Percentiles rank a stretch among this genome's conserved stretches.
phyloP scores from a whole-genome alignment of 2,113 vertebrate species.

The Ailuropoda melanoleuca region DNA sequence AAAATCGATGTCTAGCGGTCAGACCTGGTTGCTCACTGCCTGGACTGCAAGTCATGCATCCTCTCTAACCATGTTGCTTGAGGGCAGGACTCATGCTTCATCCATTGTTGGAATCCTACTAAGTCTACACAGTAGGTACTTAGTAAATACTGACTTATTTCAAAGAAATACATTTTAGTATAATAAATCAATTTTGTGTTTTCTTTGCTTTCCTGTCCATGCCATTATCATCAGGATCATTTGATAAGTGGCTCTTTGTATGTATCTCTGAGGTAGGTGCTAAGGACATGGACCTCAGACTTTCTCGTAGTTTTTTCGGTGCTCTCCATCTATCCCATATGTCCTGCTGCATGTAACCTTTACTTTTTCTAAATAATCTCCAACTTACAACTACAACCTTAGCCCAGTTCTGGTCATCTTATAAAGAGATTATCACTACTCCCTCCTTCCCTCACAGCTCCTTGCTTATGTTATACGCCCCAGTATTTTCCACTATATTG shows the following conservation, averaged over 20 bases:
- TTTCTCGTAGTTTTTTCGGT: neutral
- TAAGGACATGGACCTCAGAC: neutral
- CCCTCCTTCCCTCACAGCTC: neutral
- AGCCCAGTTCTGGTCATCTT: neutral
- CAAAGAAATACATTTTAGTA: neutral
- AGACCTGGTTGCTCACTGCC: neutral
- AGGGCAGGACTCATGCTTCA: neutral
- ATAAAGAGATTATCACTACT: neutral
- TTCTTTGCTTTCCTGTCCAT: constrained; percentile 9
- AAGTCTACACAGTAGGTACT: neutral
- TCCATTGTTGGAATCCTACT: neutral
- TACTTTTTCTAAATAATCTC: neutral
- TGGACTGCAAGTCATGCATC: neutral
- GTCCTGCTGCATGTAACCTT: neutral
- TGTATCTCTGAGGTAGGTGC: neutral
- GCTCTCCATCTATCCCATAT: neutral
- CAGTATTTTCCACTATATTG: neutral
- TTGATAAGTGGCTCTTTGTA: neutral
- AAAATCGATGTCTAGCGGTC: neutral
- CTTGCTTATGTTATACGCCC: neutral
- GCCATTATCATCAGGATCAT: neutral
- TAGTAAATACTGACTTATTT: neutral
- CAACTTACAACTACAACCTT: neutral
- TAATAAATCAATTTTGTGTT: neutral
- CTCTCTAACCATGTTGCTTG: neutral